A percentile compares a stretch with the other conserved stretches of the same genome.
Conservation (phyloP, 1,140 invertebrate genomes). For the Pseudachorutes palmiensis region DNA sequence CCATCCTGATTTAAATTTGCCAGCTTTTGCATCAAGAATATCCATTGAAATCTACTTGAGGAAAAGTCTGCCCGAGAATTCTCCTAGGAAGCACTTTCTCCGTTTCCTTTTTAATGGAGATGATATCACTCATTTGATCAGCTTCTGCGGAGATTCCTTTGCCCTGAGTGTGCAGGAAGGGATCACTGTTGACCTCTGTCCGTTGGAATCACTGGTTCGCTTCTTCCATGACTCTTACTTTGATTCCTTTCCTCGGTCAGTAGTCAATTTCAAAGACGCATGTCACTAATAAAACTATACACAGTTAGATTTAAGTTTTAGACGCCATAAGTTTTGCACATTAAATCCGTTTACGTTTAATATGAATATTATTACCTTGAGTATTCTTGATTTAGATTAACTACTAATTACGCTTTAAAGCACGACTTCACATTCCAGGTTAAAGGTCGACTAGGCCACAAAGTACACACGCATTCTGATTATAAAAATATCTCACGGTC, state of each 20-base stretch:
- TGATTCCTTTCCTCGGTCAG: constrained; percentile 58
- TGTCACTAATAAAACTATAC: too few relatives aligned
- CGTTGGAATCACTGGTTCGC: constrained; percentile 72
- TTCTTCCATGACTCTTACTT: constrained; percentile 81
- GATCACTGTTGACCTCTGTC: constrained; percentile 56
- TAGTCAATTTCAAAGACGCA: constrained; percentile 70
- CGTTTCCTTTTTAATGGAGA: constrained; percentile 75
- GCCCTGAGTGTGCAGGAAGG: constrained; percentile 38
- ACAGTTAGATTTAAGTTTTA: too few relatives aligned
- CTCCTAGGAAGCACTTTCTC: constrained; percentile 64
- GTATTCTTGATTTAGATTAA: too few relatives aligned
- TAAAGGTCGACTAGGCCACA: too few relatives aligned
- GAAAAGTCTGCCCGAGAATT: constrained; percentile 27
- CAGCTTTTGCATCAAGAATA: constrained; percentile 71
- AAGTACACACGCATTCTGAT: too few relatives aligned
- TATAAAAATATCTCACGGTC: too few relatives aligned
- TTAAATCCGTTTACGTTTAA: too few relatives aligned
- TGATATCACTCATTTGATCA: constrained; percentile 70
- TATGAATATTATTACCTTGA: too few relatives aligned
- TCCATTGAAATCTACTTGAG: constrained; percentile 61
- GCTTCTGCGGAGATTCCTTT: constrained; percentile 60
- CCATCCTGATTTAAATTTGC: constrained; percentile 48
- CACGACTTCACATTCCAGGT: too few relatives aligned
- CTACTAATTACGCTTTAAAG: too few relatives aligned
- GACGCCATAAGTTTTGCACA: too few relatives aligned